Base-by-base conservation (phyloP, 2,888 invertebrate genomes). In the Morinoia aosen region DNA sequence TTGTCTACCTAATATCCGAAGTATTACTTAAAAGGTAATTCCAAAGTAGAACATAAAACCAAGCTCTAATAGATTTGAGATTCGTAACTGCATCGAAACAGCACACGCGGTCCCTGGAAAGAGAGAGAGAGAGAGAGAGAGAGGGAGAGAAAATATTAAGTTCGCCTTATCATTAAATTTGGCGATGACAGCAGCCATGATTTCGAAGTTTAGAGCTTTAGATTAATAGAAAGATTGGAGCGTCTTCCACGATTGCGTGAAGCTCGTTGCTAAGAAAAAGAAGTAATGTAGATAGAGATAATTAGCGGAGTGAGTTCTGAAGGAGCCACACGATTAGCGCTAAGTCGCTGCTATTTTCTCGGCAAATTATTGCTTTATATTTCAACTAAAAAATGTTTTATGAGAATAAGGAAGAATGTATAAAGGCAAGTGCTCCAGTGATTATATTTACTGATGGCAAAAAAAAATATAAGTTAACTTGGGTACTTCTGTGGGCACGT, bases 141-240 rank as follows among this genome's bases (percentile, higher is more conserved):
- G 48, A 12, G 40, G 2, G 39, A 14, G 90, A 40, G 12, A 90
- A 16, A 90, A 90, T 40, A 90, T 90, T 3, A 90, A 90, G 48
- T 40, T 90, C 33, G 39, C 4, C 39, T 90, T 33, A 76, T 90
- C 39, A 90, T 90, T 90, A 90, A 90, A 90, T 90, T 48, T 33
- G 39, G 90, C 40, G 90, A 12, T 90, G 90, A 90, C 90, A 90
- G 90, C 90, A 90, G 40, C 40, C 90, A 90, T 40, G 90, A 90
- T 90, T 90, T 90, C 48, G 33, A 90, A 48, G 16, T 40, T 39
- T 90, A 90, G 39, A 40, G 90, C 48, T 90, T 90, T 40, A 40
- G 90, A 90, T 90, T 90, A 39, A 90, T 90, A 14, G 39, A 39
- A 90, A 90, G 90, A 90, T 90, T 90, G 48, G 48, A 76, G 76